Evolutionary conservation across 1,140 invertebrate genomes (phyloP).

Genomic region (Oedothorax gibbosus): DNA sequence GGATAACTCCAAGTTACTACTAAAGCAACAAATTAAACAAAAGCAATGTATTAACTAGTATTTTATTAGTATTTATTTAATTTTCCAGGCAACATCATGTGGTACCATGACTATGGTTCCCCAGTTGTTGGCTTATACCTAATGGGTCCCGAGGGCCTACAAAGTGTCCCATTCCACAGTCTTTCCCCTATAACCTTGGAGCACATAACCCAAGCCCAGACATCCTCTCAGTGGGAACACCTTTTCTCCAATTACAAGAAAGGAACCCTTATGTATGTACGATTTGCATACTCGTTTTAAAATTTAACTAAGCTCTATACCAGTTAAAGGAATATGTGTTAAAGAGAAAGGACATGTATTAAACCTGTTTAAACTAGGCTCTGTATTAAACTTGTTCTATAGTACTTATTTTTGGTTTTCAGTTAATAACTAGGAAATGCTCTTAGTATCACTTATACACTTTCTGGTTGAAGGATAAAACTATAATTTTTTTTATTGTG

Average conservation of each 20-base stretch:
- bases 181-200: constrained; percentile 83
- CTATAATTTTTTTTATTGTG: no score
- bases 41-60: background rate
- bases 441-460: no score
- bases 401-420: no score
- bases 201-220: constrained; percentile 71
- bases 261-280: constrained; percentile 81
- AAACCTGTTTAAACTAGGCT: no score
- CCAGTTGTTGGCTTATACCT: constrained; percentile 91
- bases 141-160: constrained; percentile 79
- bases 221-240: constrained; percentile 45
- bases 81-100: constrained; percentile 79
- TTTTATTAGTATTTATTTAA: background rate
- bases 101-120: constrained; percentile 87
- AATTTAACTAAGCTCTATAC: background rate
- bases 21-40: no score
- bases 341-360: no score
- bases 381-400: no score
- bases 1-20: no score
- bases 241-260: constrained; percentile 67
- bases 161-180: constrained; percentile 89
- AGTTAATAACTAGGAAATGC: no score
- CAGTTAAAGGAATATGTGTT: no score
- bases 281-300: background rate
- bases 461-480: no score